phyloP scores from a whole-genome alignment of 2,888 invertebrate species.

The Trypoxylon attenuatum region DNA sequence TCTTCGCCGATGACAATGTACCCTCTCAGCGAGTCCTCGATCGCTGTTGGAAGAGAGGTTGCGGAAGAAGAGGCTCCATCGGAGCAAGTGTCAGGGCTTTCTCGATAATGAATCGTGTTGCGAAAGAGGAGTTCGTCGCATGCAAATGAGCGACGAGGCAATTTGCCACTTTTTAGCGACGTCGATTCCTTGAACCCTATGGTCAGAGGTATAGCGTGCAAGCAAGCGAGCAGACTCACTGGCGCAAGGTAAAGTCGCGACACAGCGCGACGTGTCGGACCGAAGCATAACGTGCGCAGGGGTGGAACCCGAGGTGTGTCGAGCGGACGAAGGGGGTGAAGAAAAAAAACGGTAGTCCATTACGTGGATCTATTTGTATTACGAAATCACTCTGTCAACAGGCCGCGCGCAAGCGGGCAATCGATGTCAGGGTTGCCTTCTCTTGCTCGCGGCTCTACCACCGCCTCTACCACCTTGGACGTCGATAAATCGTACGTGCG shows the following conservation, averaged over 20 bases:
- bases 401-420: conserved; percentile 30
- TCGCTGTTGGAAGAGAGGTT: not conserved
- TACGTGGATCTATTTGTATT: conserved; percentile 56
- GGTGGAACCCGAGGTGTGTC: not conserved
- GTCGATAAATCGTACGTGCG: conserved; percentile 46
- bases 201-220: conserved; percentile 33
- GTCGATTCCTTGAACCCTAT: conserved; percentile 46
- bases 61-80: conserved; percentile 10
- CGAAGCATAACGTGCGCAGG: not conserved
- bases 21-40: no score
- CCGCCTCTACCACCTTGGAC: no score
- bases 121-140: not conserved
- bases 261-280: conserved; percentile 4
- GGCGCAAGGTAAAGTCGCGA: conserved; percentile 36
- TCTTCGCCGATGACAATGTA: no score
- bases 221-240: not conserved
- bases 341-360: conserved; percentile 37
- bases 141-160: conserved; percentile 34
- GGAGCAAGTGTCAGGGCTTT: no score
- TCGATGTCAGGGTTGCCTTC: conserved; percentile 58
- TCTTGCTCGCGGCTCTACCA: conserved; percentile 3
- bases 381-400: conserved; percentile 57
- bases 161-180: conserved; percentile 39
- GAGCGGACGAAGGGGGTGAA: not conserved
- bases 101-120: conserved; percentile 24